Conservation (phyloP, 2,113 vertebrate genomes). For the Dipodomys stephensi region DNA sequence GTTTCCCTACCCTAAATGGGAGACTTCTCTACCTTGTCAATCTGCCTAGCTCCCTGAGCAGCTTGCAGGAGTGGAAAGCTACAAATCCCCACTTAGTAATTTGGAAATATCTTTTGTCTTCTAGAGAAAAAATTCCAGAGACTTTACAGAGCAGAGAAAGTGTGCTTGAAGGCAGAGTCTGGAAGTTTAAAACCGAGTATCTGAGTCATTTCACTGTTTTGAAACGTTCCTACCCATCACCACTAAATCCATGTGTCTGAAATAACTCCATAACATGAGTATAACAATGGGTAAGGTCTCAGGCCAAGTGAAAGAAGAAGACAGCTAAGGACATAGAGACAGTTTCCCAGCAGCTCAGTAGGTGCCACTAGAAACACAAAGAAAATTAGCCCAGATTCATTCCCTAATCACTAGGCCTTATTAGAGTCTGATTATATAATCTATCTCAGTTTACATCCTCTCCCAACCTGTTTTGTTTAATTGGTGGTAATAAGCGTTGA, state of each 20-base stretch:
- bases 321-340: background rate
- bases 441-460: slow-evolving; percentile 56
- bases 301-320: background rate
- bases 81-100: background rate
- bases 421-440: slow-evolving; percentile 66
- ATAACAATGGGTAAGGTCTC: background rate
- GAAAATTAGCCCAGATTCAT: slow-evolving; percentile 67
- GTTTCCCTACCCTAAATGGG: background rate
- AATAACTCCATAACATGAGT: background rate
- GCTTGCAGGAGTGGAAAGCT: background rate
- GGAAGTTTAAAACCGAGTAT: background rate
- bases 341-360: slow-evolving; percentile 30
- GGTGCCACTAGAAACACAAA: slow-evolving; percentile 68
- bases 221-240: background rate
- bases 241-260: background rate
- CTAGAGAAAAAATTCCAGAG: background rate
- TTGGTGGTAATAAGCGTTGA: slow-evolving; percentile 55
- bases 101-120: background rate
- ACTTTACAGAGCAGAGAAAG: background rate
- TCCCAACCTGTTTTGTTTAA: slow-evolving; percentile 58
- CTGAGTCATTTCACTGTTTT: background rate
- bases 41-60: background rate
- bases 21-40: background rate
- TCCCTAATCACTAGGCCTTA: slow-evolving; percentile 58
- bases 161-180: background rate